A percentile compares a stretch with the other conserved stretches of the same genome.
Evolutionary conservation across 2,113 vertebrate species (phyloP).

Genomic region (Urocitellus parryii): DNA sequence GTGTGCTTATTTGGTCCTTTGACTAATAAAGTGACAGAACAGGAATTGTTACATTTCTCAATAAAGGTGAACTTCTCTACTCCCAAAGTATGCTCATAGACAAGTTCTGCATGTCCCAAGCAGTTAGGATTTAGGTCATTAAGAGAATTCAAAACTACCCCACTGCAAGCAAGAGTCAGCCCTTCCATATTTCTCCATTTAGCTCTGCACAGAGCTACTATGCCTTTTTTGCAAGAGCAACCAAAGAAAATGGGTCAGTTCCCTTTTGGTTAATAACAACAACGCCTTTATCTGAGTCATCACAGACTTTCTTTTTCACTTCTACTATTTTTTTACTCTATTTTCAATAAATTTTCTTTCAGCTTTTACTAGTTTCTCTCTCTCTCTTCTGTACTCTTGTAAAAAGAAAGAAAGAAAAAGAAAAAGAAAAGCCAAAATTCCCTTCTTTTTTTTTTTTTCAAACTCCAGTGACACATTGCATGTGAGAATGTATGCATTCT

Average conservation of each 20-base stretch:
- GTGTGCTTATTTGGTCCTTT: constrained; percentile 98
- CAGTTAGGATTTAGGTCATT: constrained; percentile 95
- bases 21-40: constrained; percentile 79
- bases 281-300: too few species aligned
- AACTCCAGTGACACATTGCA: constrained; percentile 96
- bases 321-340: constrained; percentile 71
- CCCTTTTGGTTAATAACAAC: too few species aligned
- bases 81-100: constrained; percentile 97
- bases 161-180: constrained; percentile 96
- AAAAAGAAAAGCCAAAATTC: constrained; percentile 88
- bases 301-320: too few species aligned
- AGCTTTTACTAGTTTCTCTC: constrained; percentile 96
- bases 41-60: constrained; percentile 96
- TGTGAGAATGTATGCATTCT: constrained; percentile 88
- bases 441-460: constrained; percentile 93
- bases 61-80: constrained; percentile 99
- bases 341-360: constrained; percentile 99
- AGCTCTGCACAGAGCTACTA: constrained; percentile 91
- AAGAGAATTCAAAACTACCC: constrained; percentile 95
- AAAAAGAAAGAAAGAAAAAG: constrained; percentile 91
- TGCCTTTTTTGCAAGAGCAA: too few species aligned
- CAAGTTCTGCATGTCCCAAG: constrained; percentile 94
- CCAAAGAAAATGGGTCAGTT: too few species aligned
- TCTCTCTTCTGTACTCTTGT: constrained; percentile 95
- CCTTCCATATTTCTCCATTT: constrained; percentile 99